Conservation (phyloP, 1,140 invertebrate species). For the Anagrus nilaparvatae region DNA sequence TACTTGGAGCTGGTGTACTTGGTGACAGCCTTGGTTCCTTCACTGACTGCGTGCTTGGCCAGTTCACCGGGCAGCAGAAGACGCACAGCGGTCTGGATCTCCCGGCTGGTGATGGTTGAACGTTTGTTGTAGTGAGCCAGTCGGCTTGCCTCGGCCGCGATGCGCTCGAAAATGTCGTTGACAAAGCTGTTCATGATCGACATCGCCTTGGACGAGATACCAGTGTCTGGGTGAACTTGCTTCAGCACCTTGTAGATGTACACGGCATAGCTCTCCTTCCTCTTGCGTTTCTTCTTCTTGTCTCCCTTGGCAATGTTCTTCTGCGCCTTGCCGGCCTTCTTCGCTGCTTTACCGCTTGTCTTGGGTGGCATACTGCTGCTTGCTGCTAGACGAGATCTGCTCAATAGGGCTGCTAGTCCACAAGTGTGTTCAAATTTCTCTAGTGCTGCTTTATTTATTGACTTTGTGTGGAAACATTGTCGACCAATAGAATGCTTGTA, state of each 20-base stretch:
- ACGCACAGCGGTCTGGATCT: no score
- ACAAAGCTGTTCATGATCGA: constrained; percentile 57
- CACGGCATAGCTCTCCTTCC: constrained; percentile 58
- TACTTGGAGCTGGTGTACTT: no score
- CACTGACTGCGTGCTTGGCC: no score
- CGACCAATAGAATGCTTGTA: no score
- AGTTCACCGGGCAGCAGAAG: no score
- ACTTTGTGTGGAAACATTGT: no score
- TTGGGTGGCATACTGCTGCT: constrained; percentile 44
- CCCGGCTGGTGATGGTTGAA: no score
- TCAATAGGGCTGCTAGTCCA: no score
- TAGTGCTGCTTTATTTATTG: no score
- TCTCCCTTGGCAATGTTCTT: constrained; percentile 45
- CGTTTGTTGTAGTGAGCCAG: constrained; percentile 49
- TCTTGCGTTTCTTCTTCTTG: constrained; percentile 46
- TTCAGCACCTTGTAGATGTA: constrained; percentile 65
- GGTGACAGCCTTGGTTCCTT: no score
- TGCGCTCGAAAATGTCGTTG: constrained; percentile 48
- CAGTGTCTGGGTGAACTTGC: constrained; percentile 53
- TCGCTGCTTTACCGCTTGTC: constrained; percentile 39
- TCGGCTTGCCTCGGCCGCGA: constrained; percentile 46
- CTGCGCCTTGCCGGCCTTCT: constrained; percentile 46
- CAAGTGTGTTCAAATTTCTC: no score
- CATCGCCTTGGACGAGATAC: constrained; percentile 49
- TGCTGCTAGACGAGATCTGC: no score